Evolutionary conservation across 2,113 vertebrate species (phyloP), one percentile per base, ranked within the genome.

Genomic region (Cranoglanis bouderius): DNA sequence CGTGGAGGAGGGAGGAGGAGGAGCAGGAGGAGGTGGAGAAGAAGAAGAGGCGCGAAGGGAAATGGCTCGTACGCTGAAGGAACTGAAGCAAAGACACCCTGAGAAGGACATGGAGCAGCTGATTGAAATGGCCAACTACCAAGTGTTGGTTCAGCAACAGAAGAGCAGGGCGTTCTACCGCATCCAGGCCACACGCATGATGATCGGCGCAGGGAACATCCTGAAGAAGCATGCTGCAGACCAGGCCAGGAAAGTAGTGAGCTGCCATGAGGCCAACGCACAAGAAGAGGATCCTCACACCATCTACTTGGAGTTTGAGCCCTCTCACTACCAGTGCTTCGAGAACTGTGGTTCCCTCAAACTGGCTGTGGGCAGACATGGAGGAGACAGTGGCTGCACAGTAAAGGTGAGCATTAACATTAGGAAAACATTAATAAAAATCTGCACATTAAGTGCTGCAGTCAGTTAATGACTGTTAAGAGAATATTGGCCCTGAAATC

Each of bases 81-180:
- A 97, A 0, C 92, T 97, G 35, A 96, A 96, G 61, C 96, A 97
- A 90, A 94, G 95, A 65, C 95, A 97, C 85, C 96, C 96, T 0
- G 96, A 96, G 53, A 97, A 97, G 87, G 96, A 97, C 93, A 96
- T 96, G 95, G 96, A 97, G 88, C 96, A 97, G 91, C 92, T 97
- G 88, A 96, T 97, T 0, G 97, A 97, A 92, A 95, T 97, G 95
- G 97, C 96, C 80, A 97, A 97, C 93, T 97, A 97, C 91, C 96
- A 97, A 67, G 95, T 96, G 2, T 88, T 97, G 90, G 95, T 96
- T 55, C 96, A 97, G 65, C 97, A 97, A 78, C 96, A 96, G 93
- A 97, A 97, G 92, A 97, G 96, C 91, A 92, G 97, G 4, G 97
- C 97, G 53, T 97, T 97, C 91, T 97, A 97, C 88, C 96, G 97